Conservation (phyloP, 1,140 invertebrate species). For the Papilio polyxenes region DNA sequence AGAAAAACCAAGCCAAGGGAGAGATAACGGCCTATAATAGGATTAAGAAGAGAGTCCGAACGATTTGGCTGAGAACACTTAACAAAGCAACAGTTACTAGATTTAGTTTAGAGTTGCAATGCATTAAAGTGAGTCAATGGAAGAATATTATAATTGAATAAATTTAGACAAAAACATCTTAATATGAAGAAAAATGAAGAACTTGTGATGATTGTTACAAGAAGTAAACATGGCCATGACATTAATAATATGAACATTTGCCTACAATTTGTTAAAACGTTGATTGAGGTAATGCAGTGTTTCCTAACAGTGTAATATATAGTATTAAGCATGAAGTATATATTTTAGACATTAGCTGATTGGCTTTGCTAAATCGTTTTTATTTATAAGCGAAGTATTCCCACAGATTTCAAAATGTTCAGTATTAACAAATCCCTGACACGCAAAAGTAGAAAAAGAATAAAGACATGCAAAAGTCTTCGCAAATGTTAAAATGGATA, state of each 20-base stretch:
- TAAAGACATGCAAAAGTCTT: too few relatives aligned
- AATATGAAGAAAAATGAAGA: neutral
- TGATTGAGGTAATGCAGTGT: neutral
- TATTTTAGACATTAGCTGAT: neutral
- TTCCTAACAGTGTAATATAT: neutral
- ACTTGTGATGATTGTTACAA: too few relatives aligned
- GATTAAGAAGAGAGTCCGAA: too few relatives aligned
- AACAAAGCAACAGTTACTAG: too few relatives aligned
- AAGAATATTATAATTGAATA: too few relatives aligned
- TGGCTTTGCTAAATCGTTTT: neutral
- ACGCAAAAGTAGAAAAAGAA: too few relatives aligned
- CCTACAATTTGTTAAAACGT: conserved; percentile 7
- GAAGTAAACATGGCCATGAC: neutral
- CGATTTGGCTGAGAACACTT: neutral
- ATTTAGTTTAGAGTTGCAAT: neutral
- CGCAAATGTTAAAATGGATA: too few relatives aligned
- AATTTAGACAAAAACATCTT: neutral
- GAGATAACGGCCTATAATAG: too few relatives aligned
- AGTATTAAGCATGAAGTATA: neutral
- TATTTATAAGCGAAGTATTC: neutral
- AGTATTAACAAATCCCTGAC: too few relatives aligned
- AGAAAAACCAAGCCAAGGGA: too few relatives aligned
- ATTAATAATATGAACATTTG: neutral
- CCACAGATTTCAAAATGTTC: neutral
- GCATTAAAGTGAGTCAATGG: neutral